These are phyloP conservation scores for Ormyrus labotus DNA, from an alignment of 2,888 invertebrate species.

Conservation along the genomic window DNA sequence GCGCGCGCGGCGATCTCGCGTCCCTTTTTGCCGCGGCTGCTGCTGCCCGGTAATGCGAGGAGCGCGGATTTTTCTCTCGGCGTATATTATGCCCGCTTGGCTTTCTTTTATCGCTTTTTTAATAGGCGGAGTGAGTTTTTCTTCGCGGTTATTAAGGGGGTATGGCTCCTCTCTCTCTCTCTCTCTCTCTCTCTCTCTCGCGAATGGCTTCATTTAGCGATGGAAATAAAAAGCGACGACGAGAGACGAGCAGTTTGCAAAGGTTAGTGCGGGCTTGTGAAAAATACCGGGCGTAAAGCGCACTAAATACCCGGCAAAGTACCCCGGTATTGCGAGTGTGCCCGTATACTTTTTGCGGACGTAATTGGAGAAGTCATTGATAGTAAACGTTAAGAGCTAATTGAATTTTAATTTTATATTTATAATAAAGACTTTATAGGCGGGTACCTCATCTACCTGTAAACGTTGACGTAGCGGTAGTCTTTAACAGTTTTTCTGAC, in stretches of 20 bases:
- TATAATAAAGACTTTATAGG: too few species aligned
- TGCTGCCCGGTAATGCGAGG: neutral
- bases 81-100: too few species aligned
- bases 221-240: too few species aligned
- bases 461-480: too few species aligned
- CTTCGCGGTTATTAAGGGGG: conserved; percentile 32
- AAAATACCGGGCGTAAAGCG: too few species aligned
- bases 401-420: neutral
- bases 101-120: neutral
- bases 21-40: neutral
- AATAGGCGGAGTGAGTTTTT: conserved; percentile 30
- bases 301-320: too few species aligned
- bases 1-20: neutral
- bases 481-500: too few species aligned
- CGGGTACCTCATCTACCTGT: too few species aligned
- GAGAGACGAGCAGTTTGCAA: too few species aligned
- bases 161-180: conserved; percentile 3
- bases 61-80: neutral
- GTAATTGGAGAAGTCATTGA: neutral
- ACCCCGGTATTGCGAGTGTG: too few species aligned
- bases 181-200: neutral
- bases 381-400: neutral
- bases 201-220: conserved; percentile 27
- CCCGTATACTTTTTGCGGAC: too few species aligned
- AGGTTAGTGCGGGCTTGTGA: too few species aligned